Conservation (phyloP, 2,113 vertebrate genomes). For the Piliocolobus tephrosceles region DNA sequence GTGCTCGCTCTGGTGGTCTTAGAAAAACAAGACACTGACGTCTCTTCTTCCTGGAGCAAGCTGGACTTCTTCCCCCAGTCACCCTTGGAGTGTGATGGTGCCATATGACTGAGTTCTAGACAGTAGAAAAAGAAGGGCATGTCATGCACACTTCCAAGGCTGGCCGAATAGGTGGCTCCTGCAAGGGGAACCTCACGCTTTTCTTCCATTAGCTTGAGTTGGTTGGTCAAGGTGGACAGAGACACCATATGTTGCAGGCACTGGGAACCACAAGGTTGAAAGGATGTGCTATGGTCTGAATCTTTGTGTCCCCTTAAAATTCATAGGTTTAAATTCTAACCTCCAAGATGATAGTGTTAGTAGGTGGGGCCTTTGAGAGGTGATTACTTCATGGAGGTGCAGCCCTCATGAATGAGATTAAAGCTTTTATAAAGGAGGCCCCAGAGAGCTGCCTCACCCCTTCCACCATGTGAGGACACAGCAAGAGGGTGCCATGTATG, state of each 20-base stretch:
- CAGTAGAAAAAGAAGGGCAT: accelerated
- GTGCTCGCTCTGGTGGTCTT: too few species aligned
- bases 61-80: neutral
- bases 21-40: too few species aligned
- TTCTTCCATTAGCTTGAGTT: neutral
- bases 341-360: accelerated
- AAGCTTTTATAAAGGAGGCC: neutral
- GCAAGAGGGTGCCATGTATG: too few species aligned
- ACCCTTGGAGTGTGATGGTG: accelerated
- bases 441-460: neutral
- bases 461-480: too few species aligned
- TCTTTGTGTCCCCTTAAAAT: neutral
- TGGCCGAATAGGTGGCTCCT: accelerated
- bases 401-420: neutral
- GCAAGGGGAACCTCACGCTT: accelerated
- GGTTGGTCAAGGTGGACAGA: neutral
- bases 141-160: neutral
- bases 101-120: neutral
- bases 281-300: neutral
- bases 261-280: neutral
- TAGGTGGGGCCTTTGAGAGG: neutral
- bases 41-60: neutral
- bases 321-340: neutral
- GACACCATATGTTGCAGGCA: neutral
- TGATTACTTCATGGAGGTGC: too few species aligned